These are phyloP conservation scores for Centropristis striata DNA, from an alignment of 2,113 vertebrate genomes.

Conservation along the genomic window DNA sequence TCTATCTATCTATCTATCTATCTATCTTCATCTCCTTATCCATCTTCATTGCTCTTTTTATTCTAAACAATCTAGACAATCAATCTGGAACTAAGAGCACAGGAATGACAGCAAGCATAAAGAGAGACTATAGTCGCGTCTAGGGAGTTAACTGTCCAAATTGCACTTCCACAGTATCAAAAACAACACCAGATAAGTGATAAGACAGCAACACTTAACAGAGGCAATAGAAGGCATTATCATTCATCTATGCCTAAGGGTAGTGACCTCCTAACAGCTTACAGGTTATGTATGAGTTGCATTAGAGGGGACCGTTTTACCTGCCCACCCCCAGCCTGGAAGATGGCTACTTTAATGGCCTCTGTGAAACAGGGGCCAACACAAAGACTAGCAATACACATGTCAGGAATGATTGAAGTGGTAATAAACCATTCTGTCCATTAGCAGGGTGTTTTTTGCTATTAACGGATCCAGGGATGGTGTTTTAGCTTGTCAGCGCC, in stretches of 20 bases:
- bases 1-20: too few relatives aligned
- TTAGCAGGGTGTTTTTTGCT: constrained; percentile 72
- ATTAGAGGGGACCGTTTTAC: constrained; percentile 56
- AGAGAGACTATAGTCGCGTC: background rate
- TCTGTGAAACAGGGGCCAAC: constrained; percentile 49
- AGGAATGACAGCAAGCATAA: constrained; percentile 6
- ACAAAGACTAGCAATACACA: constrained; percentile 71
- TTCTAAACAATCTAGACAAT: constrained; percentile 10
- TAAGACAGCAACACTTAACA: constrained; percentile 67
- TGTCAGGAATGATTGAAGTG: constrained; percentile 78
- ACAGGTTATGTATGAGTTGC: constrained; percentile 72
- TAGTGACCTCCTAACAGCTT: constrained; percentile 65
- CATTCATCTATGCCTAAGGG: constrained; percentile 67
- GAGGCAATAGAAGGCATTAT: constrained; percentile 61
- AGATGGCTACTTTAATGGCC: constrained; percentile 68
- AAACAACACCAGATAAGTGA: constrained; percentile 68
- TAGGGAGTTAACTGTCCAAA: constrained; percentile 40
- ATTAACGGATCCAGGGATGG: constrained; percentile 62
- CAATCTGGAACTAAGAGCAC: constrained; percentile 24
- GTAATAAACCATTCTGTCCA: constrained; percentile 78
- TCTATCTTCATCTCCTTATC: background rate
- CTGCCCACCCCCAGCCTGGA: constrained; percentile 60
- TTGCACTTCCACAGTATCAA: constrained; percentile 52
- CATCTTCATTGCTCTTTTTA: background rate
- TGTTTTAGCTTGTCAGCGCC: constrained; percentile 73